These are phyloP conservation scores for Aphodius granarius DNA, from an alignment of 2,888 invertebrate species.

Conservation along the genomic window DNA sequence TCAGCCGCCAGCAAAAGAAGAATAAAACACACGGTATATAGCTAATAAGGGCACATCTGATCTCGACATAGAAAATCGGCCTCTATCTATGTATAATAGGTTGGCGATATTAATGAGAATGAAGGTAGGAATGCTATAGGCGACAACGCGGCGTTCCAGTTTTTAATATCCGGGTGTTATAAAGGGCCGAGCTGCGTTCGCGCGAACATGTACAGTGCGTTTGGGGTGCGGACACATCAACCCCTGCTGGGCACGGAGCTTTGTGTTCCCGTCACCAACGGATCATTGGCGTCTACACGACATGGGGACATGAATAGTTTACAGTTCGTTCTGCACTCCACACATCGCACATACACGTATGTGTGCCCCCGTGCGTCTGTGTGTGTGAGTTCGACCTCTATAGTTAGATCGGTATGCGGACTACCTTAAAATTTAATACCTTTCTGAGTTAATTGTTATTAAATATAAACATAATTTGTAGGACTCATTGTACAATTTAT, in stretches of 20 bases:
- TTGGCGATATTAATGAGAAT: neutral
- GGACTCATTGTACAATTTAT: too few relatives aligned
- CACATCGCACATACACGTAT: neutral
- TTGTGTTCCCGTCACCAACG: slow-evolving; percentile 51
- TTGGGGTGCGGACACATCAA: neutral
- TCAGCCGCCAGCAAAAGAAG: neutral
- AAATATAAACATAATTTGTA: too few relatives aligned
- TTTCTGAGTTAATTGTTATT: neutral
- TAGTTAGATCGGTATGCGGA: neutral
- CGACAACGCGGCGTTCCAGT: neutral
- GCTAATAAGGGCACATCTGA: neutral
- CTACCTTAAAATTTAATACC: neutral
- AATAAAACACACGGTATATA: neutral
- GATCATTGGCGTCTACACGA: slow-evolving; percentile 43
- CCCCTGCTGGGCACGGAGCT: slow-evolving; percentile 30
- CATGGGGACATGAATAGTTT: slow-evolving; percentile 5
- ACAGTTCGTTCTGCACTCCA: neutral
- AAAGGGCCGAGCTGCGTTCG: neutral
- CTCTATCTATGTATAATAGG: too few relatives aligned
- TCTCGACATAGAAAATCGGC: neutral
- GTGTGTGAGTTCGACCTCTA: neutral
- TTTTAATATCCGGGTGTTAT: neutral
- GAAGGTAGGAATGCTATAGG: neutral
- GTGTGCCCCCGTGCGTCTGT: too few relatives aligned
- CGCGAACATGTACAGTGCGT: neutral